These are phyloP conservation scores for Bungarus multicinctus DNA, from an alignment of 2,113 vertebrate genomes.

Conservation along the genomic window DNA sequence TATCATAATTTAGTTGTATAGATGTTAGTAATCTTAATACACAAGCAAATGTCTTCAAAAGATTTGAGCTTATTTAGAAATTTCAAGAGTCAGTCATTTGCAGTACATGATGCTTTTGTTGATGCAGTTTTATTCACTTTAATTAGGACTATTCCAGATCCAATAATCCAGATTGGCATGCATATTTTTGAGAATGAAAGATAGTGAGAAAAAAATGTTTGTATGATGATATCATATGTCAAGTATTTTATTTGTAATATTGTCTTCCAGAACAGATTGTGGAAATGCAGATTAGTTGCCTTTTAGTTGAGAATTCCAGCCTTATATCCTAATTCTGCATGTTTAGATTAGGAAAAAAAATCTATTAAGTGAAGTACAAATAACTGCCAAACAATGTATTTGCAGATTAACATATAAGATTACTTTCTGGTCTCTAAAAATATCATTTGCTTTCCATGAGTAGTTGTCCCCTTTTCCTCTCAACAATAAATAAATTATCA, in stretches of 20 bases:
- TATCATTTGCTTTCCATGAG: not conserved
- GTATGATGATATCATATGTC: not conserved
- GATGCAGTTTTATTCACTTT: not conserved
- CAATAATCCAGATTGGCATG: not conserved
- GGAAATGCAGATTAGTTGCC: not conserved
- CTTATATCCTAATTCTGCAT: not conserved
- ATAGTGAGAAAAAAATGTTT: not conserved
- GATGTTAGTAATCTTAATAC: rapidly evolving
- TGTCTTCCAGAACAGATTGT: not conserved
- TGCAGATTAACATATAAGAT: not conserved
- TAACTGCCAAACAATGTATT: not conserved
- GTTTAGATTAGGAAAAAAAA: not conserved
- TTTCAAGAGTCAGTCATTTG: not conserved
- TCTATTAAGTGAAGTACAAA: not conserved
- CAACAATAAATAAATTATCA: not conserved
- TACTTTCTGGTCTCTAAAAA: slow-evolving; percentile 1
- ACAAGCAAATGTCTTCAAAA: slow-evolving; percentile 2
- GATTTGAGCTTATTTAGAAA: slow-evolving; percentile 16
- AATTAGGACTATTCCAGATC: not conserved
- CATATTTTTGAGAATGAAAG: not conserved
- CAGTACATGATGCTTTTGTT: not conserved
- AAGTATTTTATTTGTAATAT: not conserved
- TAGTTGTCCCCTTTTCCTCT: not conserved
- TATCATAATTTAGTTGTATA: not conserved
- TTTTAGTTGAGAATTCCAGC: not conserved